A percentile compares a stretch with the other conserved stretches of the same genome.
Conservation (phyloP, 2,888 invertebrate genomes). For the Trisateles emortualis region DNA sequence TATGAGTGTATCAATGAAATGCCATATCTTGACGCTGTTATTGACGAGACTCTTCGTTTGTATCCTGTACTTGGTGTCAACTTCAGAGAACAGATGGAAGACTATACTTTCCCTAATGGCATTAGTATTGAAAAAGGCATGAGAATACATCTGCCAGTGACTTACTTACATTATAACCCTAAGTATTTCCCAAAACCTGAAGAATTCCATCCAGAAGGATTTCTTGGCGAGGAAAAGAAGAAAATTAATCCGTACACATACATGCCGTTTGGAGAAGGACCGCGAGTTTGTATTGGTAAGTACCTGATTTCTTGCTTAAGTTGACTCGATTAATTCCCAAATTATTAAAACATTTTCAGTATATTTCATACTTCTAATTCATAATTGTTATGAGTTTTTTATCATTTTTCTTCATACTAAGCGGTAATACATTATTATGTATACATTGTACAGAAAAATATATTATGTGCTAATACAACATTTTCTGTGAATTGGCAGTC, state of each 20-base stretch:
- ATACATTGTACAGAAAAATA: no score
- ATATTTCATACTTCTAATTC: no score
- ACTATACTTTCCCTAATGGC: constrained; percentile 56
- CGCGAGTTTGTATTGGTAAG: constrained; percentile 60
- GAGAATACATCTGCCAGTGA: constrained; percentile 56
- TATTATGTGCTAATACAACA: no score
- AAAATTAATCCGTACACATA: constrained; percentile 55
- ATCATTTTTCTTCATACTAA: no score
- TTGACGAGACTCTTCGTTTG: constrained; percentile 54
- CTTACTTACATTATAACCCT: constrained; percentile 54
- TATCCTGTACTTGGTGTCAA: constrained; percentile 56
- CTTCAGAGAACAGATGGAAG: constrained; percentile 54
- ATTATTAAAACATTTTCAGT: no score
- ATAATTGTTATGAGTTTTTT: no score
- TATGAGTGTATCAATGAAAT: constrained; percentile 43
- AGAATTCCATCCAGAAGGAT: constrained; percentile 56
- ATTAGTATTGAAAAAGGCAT: constrained; percentile 49
- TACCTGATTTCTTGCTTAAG: no score
- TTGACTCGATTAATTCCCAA: no score
- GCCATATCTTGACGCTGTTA: constrained; percentile 56
- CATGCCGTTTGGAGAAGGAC: constrained; percentile 33
- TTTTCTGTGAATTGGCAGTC: no score
- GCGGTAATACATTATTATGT: no score
- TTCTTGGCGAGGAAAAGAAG: constrained; percentile 50
- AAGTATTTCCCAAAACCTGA: constrained; percentile 57